phyloP scores from a whole-genome alignment of 2,888 invertebrate species.

The Lepeophtheirus nordmannii region DNA sequence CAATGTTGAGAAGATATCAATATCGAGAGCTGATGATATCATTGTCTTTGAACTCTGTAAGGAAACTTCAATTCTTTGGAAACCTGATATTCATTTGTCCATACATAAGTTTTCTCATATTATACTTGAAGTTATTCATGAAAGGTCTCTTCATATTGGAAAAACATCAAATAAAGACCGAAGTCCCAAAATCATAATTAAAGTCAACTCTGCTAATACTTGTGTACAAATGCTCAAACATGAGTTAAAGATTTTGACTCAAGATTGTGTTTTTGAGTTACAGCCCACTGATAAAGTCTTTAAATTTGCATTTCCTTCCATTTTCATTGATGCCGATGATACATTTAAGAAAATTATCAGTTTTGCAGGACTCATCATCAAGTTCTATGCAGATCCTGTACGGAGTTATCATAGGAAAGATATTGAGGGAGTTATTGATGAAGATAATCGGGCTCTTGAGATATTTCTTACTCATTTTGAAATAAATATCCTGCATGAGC shows the following conservation, averaged over 20 bases:
- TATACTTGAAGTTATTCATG: background rate
- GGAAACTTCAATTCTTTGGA: background rate
- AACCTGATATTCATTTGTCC: background rate
- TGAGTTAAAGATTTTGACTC: background rate
- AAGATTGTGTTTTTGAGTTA: background rate
- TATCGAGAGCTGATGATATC: background rate
- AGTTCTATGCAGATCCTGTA: background rate
- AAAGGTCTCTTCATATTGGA: background rate
- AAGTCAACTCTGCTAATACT: background rate
- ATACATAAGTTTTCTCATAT: background rate
- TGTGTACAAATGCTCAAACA: background rate
- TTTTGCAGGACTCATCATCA: background rate
- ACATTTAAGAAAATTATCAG: background rate
- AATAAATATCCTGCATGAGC: constrained; percentile 59
- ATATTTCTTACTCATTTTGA: constrained; percentile 26
- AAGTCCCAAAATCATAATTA: background rate
- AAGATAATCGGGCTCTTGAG: constrained; percentile 2
- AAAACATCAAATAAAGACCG: background rate
- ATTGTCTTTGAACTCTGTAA: background rate
- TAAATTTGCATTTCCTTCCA: background rate
- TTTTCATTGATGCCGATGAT: background rate
- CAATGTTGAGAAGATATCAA: background rate
- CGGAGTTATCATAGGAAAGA: background rate
- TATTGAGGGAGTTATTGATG: constrained; percentile 19
- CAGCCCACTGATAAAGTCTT: background rate